phyloP scores from a whole-genome alignment of 1,140 invertebrate genomes.

The Acromyrmex echinatior region DNA sequence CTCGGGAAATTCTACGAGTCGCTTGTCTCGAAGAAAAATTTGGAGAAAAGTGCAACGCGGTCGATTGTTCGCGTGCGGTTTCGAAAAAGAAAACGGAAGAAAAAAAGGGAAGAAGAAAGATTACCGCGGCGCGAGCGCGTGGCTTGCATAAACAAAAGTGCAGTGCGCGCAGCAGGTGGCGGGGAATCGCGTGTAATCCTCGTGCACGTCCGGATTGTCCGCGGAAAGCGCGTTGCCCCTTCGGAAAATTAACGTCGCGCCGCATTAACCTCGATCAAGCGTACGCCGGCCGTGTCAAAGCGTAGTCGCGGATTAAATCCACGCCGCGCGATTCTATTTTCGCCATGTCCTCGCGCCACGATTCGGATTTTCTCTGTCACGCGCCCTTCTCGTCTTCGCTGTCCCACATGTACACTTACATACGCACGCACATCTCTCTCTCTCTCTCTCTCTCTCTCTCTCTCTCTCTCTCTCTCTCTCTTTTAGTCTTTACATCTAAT shows the following conservation, averaged over 20 bases:
- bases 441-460: neutral
- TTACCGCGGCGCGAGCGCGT: slow-evolving; percentile 57
- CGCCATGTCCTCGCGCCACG: slow-evolving; percentile 29
- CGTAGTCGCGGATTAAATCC: slow-evolving; percentile 51
- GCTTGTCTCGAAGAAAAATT: neutral
- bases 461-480: neutral
- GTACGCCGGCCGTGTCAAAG: slow-evolving; percentile 27
- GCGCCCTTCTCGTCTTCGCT: neutral
- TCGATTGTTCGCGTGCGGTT: neutral
- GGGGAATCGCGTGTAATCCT: slow-evolving; percentile 72
- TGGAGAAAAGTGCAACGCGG: slow-evolving; percentile 1
- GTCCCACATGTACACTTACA: neutral
- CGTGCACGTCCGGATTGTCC: slow-evolving; percentile 5
- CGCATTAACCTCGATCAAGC: slow-evolving; percentile 50
- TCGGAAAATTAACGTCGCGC: slow-evolving; percentile 58
- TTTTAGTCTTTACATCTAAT: too few relatives aligned
- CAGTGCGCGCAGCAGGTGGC: slow-evolving; percentile 80
- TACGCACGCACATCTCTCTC: neutral
- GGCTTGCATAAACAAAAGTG: slow-evolving; percentile 80
- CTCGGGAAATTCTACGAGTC: neutral
- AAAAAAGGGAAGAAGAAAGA: neutral
- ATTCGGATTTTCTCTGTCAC: slow-evolving; percentile 46
- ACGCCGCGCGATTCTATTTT: slow-evolving; percentile 54
- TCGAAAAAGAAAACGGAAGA: neutral
- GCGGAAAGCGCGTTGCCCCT: slow-evolving; percentile 16